Evolutionary conservation across 1,140 invertebrate species (phyloP).

Genomic region (Polypedilum pembai): DNA sequence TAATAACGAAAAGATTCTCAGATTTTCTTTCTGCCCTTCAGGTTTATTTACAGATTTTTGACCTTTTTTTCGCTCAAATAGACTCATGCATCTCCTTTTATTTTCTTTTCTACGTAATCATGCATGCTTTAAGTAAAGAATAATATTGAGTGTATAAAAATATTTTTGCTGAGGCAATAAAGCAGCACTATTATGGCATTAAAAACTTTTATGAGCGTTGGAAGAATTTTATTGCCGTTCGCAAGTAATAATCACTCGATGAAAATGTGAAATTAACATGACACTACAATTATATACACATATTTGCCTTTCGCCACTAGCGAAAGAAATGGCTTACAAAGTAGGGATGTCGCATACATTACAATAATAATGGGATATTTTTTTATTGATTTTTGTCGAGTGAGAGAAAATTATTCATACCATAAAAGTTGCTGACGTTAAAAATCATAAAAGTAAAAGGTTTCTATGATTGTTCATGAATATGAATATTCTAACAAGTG

Average conservation of each 20-base stretch:
- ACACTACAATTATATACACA: slow-evolving; percentile 1
- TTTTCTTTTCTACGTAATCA: neutral
- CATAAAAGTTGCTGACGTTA: neutral
- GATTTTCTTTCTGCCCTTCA: neutral
- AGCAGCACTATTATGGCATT: neutral
- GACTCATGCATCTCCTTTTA: neutral
- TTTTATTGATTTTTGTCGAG: neutral
- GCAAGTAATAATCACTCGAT: slow-evolving; percentile 17
- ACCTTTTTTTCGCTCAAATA: neutral
- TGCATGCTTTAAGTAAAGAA: neutral
- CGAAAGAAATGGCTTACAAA: neutral
- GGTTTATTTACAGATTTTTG: slow-evolving; percentile 7
- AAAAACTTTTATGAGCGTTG: neutral
- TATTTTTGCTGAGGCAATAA: neutral
- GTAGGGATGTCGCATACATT: neutral
- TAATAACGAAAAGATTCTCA: neutral
- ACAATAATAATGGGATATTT: neutral
- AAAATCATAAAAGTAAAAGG: neutral
- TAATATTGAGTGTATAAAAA: neutral
- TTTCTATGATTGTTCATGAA: slow-evolving; percentile 5
- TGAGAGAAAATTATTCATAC: neutral
- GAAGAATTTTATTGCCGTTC: neutral
- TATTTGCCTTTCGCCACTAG: neutral
- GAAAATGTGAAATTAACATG: neutral
- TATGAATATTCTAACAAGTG: slow-evolving; percentile 18